Evolutionary conservation across 2,888 invertebrate genomes (phyloP).

Genomic region (Lycia hirtaria): DNA sequence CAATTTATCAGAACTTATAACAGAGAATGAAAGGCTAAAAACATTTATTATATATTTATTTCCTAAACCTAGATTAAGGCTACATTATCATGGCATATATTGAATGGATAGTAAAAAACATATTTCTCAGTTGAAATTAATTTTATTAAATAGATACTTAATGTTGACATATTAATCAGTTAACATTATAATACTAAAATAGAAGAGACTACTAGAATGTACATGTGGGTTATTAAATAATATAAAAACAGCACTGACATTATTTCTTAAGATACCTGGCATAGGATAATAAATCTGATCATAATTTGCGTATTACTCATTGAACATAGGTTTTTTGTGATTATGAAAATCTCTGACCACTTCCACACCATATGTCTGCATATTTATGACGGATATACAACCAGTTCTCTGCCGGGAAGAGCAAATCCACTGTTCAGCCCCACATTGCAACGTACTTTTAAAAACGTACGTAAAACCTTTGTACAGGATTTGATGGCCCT

Average conservation of each 20-base stretch:
- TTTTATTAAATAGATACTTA: slow-evolving; percentile 1
- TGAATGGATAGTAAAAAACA: slow-evolving; percentile 4
- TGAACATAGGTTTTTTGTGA: slow-evolving; percentile 78
- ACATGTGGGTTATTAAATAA: background rate
- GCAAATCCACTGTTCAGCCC: slow-evolving; percentile 79
- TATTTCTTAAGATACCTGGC: background rate
- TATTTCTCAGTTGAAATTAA: background rate
- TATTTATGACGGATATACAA: slow-evolving; percentile 79
- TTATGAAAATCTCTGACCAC: slow-evolving; percentile 79
- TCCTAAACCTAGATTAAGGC: background rate
- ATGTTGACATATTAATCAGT: background rate
- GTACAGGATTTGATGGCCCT: slow-evolving; percentile 76
- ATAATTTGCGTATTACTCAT: slow-evolving; percentile 48
- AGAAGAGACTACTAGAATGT: background rate
- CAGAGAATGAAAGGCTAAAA: slow-evolving; percentile 8
- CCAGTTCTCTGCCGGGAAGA: slow-evolving; percentile 79
- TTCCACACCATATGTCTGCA: slow-evolving; percentile 76
- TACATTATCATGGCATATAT: background rate
- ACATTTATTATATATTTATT: background rate
- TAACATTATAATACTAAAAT: background rate
- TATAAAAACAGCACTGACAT: background rate
- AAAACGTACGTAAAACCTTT: slow-evolving; percentile 80
- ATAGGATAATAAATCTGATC: background rate
- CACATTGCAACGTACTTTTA: slow-evolving; percentile 76
- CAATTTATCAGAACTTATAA: background rate